phyloP scores from a whole-genome alignment of 2,888 invertebrate genomes.

The Scrobipalpa atriplicella region DNA sequence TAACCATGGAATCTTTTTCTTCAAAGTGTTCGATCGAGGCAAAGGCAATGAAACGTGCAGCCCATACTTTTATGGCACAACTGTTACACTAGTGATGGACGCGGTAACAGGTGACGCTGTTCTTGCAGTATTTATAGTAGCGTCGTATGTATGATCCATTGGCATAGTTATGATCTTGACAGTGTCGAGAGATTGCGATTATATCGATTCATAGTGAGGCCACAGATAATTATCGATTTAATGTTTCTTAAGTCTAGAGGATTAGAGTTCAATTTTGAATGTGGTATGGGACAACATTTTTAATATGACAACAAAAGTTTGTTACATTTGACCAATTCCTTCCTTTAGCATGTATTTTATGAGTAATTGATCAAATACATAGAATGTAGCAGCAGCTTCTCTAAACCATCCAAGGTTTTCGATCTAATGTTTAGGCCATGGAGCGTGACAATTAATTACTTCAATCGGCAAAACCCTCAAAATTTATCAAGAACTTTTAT shows the following conservation, averaged over 20 bases:
- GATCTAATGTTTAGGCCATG: too few relatives aligned
- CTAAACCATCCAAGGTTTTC: too few relatives aligned
- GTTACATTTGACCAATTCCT: too few relatives aligned
- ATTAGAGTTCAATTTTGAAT: background rate
- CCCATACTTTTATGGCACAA: conserved; percentile 3
- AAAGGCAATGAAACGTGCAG: background rate
- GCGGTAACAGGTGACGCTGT: conserved; percentile 13
- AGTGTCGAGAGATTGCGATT: background rate
- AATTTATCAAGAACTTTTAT: too few relatives aligned
- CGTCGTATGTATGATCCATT: conserved; percentile 14
- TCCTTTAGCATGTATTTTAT: too few relatives aligned
- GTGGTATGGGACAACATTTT: background rate
- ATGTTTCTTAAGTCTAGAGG: background rate
- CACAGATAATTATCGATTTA: background rate
- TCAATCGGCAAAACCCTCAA: too few relatives aligned
- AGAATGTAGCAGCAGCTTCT: too few relatives aligned
- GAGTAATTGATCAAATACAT: too few relatives aligned
- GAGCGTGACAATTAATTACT: too few relatives aligned
- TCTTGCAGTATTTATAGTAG: conserved; percentile 17
- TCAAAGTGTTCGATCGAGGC: background rate
- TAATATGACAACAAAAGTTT: background rate
- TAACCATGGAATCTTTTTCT: background rate
- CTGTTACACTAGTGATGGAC: background rate
- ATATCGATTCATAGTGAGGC: background rate
- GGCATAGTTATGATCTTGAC: conserved; percentile 8